Evolutionary conservation across 1,140 invertebrate genomes (phyloP), one percentile per base, ranked within the genome.

Genomic region (Philopotamus ludificatus): DNA sequence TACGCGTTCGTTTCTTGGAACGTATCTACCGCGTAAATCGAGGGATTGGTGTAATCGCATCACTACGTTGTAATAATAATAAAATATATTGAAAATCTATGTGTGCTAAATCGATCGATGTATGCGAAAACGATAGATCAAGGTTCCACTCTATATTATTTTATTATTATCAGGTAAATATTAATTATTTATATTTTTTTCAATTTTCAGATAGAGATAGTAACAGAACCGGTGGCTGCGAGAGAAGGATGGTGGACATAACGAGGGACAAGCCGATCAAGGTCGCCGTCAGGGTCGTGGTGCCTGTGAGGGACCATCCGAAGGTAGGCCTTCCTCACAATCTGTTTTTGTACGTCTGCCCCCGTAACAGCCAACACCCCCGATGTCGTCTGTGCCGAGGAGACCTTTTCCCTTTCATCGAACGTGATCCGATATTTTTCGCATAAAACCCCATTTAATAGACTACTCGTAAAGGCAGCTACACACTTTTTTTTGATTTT

Each of bases 211-310:
- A 63, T 25, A 59, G 67, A 18, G 70, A 63, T 9, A 44, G 54
- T 1, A 45, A 25, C 4, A 51, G 66, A 34, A 15, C 20, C 42
- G 62, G 64, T 72, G 75, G 71, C 8, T 75, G 77, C 7, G 79
- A 85, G 69, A 75, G 84, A 70, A 83, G 87, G 75, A 88, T 89
- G 87, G 75, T 90, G 71, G 91, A 93, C 77, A 91, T 93, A 71
- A 92, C 90, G 44, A 82, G 90, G 71, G 90, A 92, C 76, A 89
- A 89, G 73, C 88, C 89, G 20, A 88, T 92, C 55, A 90, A 90
- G 80, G 87, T 93, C 49, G 86, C 88, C 61, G 89, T 91, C 26
- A 85, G 89, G 71, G 89, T 92, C 51, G 83, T 89, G 8, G 89
- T 93, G 16, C 90, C 90, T 1, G 88, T 91, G 28, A 80, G 88